Base-by-base conservation (phyloP, 2,113 vertebrate species). In the Psammodynastes pulverulentus region DNA sequence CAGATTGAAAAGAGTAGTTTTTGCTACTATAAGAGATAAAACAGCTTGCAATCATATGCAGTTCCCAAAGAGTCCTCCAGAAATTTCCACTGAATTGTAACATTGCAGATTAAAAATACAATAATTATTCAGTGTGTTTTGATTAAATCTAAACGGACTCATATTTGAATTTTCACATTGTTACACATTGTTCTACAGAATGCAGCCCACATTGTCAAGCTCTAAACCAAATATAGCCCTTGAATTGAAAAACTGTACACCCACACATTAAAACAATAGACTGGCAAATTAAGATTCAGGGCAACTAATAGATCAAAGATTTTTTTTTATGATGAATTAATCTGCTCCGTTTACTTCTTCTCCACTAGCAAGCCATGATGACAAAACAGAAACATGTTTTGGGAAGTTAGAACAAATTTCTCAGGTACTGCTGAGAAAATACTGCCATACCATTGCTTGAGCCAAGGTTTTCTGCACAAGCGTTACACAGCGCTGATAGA, bases 401-500 rank as follows among this genome's bases (percentile, higher is more conserved):
- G 15, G 24, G 2, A 19, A 62, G 4, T 62, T 56, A 51, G 54
- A 24, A 67, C 29, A 67, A 67, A 34, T 67, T 34, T 34, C 13
- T 67, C 13, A 67, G 29, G 13, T 67, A 34, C 29, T 67, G 12
- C 29, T 34, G 62, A 34, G 62, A 67, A 34, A 34, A 5, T 56
- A 29, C 85, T 54, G 39, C 43, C 98, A 97, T 92, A 99, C 99
- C 99, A 99, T 99, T 93, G 99, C 99, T 93, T 99, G 98, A 87
- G 99, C 99, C 48, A 99, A 96, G 0, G 99, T 99, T 94, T 99
- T 99, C 97, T 99, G 98, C 86, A 99, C 99, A 92, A 99, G 96
- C 0, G 99, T 99, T 95, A 99, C 99, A 0, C 99, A 99, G 94
- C 99, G 99, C 97, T 99, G 99, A 94, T 99, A 99, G 45, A 99